phyloP scores from a whole-genome alignment of 2,797 vertebrate species.

The Ctenosaura bakeri region DNA sequence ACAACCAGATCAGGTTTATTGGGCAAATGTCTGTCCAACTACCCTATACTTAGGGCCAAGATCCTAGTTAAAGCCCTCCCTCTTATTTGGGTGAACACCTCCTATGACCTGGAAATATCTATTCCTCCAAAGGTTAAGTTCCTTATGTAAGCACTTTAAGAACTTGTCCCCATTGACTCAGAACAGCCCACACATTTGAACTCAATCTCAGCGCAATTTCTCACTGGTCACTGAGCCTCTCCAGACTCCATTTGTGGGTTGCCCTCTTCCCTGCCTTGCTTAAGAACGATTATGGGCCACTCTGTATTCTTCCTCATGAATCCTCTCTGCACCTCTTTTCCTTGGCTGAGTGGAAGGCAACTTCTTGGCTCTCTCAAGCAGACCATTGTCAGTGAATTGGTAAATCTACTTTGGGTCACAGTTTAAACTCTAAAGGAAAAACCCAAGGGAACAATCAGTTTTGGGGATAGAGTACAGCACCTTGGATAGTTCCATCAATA shows the following conservation, averaged over 20 bases:
- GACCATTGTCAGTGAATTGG: no score
- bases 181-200: background rate
- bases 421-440: no score
- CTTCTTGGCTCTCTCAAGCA: background rate
- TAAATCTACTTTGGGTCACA: no score
- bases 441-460: no score
- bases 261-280: background rate
- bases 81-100: background rate
- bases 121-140: background rate
- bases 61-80: background rate
- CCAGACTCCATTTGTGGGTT: background rate
- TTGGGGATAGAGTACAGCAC: no score
- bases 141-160: background rate
- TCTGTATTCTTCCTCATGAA: background rate
- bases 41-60: background rate
- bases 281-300: background rate
- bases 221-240: background rate
- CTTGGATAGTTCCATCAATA: no score
- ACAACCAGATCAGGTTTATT: background rate
- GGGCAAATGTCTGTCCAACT: background rate
- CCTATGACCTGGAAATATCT: background rate
- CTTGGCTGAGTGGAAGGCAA: background rate
- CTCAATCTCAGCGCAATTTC: background rate
- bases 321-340: background rate
- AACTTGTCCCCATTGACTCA: background rate